Evolutionary conservation across 1,140 invertebrate species (phyloP).

Genomic region (Nylanderia fulva): DNA sequence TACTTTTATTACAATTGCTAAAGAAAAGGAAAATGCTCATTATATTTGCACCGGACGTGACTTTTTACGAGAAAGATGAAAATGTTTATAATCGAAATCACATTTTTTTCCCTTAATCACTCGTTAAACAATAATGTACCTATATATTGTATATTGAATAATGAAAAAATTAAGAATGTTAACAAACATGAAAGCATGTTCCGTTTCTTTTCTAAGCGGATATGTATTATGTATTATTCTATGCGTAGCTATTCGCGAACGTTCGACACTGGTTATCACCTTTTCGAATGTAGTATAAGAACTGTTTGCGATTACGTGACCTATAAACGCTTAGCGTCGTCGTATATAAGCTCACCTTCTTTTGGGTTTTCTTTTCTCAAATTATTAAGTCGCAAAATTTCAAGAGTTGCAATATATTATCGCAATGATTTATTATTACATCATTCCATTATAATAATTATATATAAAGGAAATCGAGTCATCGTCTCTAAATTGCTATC

Average conservation of each 20-base stretch:
- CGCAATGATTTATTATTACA: constrained; percentile 65
- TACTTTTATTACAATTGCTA: neutral
- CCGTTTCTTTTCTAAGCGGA: neutral
- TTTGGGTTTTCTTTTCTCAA: neutral
- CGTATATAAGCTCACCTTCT: neutral
- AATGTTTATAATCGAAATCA: neutral
- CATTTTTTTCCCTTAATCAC: neutral
- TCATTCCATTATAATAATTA: constrained; percentile 69
- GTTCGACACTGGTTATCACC: constrained; percentile 50
- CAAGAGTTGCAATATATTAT: neutral
- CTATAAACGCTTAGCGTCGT: constrained; percentile 57
- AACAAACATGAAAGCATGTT: neutral
- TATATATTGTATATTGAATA: neutral
- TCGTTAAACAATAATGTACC: neutral
- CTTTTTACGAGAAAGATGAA: neutral
- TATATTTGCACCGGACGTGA: neutral
- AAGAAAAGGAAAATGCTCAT: neutral
- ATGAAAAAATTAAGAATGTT: constrained; percentile 8
- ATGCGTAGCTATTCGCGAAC: constrained; percentile 28
- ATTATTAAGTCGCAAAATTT: constrained; percentile 51
- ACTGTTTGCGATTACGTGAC: constrained; percentile 65
- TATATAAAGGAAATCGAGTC: constrained; percentile 46
- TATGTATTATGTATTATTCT: neutral
- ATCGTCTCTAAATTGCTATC: constrained; percentile 56
- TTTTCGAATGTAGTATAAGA: constrained; percentile 58